These are phyloP conservation scores for Pterostichus madidus DNA, from an alignment of 2,888 invertebrate genomes.

Conservation along the genomic window DNA sequence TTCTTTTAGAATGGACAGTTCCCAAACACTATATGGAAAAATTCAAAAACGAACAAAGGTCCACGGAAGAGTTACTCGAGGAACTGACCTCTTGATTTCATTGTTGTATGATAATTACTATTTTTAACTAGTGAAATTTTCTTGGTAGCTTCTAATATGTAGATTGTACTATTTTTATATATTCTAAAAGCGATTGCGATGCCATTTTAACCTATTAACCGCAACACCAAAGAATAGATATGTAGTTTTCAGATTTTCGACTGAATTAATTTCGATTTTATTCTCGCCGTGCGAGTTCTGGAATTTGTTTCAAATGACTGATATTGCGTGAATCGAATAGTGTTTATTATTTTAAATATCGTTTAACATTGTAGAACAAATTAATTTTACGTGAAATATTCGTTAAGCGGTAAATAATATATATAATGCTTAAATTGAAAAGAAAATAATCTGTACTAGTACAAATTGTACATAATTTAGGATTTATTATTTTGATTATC, in stretches of 20 bases:
- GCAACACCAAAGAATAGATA: constrained; percentile 55
- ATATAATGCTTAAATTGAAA: too few relatives aligned
- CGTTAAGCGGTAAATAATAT: neutral
- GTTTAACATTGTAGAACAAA: constrained; percentile 24
- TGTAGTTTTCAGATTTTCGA: constrained; percentile 19
- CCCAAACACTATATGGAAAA: constrained; percentile 88
- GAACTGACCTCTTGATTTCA: constrained; percentile 81
- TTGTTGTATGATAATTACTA: constrained; percentile 19
- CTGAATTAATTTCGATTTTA: constrained; percentile 26
- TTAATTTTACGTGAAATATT: constrained; percentile 25
- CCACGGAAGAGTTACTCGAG: constrained; percentile 89
- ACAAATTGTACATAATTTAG: constrained; percentile 38
- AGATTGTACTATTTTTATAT: constrained; percentile 60
- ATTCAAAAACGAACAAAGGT: constrained; percentile 86
- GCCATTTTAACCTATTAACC: constrained; percentile 49
- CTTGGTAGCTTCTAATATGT: constrained; percentile 64
- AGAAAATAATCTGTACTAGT: constrained; percentile 34
- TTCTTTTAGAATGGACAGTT: constrained; percentile 89
- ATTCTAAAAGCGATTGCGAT: constrained; percentile 37
- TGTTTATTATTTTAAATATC: constrained; percentile 22
- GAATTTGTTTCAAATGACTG: constrained; percentile 31
- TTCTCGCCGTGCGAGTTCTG: constrained; percentile 22
- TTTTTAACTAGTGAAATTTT: constrained; percentile 44
- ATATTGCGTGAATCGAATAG: constrained; percentile 28
- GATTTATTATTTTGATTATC: constrained; percentile 22